These are phyloP conservation scores for Adrianichthys oophorus DNA, from an alignment of 2,797 vertebrate species.

Conservation along the genomic window DNA sequence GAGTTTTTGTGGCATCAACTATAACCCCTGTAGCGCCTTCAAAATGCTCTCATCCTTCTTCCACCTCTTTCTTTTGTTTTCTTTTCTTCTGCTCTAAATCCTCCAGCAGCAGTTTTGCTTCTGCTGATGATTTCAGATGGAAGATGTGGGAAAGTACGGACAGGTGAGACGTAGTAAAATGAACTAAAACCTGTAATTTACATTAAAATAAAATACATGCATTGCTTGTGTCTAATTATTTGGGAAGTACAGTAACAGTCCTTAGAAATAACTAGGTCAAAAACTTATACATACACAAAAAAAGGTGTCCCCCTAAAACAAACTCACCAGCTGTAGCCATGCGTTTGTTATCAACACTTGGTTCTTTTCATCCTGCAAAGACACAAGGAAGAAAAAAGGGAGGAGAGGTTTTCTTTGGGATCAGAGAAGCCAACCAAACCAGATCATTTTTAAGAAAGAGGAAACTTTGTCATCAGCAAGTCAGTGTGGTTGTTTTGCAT, in stretches of 20 bases:
- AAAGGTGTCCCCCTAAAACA: background rate
- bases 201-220: too few relatives aligned
- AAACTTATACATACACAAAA: constrained; percentile 15
- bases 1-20: too few relatives aligned
- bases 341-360: constrained; percentile 91
- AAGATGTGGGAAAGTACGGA: too few relatives aligned
- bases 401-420: background rate
- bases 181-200: too few relatives aligned
- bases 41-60: too few relatives aligned
- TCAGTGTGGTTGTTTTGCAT: constrained; percentile 27
- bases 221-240: background rate
- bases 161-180: too few relatives aligned
- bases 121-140: too few relatives aligned
- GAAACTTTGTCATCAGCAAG: constrained; percentile 26
- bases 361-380: constrained; percentile 89
- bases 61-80: too few relatives aligned
- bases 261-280: constrained; percentile 11
- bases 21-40: too few relatives aligned
- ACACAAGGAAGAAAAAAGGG: constrained; percentile 15
- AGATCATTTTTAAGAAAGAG: constrained; percentile 26
- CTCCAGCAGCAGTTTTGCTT: too few relatives aligned
- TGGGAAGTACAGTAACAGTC: constrained; percentile 4
- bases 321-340: constrained; percentile 91
- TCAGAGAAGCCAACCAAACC: constrained; percentile 6
- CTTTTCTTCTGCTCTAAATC: too few relatives aligned